These are phyloP conservation scores for Aegotheles bennettii DNA, from an alignment of 2,113 vertebrate species.

Conservation along the genomic window DNA sequence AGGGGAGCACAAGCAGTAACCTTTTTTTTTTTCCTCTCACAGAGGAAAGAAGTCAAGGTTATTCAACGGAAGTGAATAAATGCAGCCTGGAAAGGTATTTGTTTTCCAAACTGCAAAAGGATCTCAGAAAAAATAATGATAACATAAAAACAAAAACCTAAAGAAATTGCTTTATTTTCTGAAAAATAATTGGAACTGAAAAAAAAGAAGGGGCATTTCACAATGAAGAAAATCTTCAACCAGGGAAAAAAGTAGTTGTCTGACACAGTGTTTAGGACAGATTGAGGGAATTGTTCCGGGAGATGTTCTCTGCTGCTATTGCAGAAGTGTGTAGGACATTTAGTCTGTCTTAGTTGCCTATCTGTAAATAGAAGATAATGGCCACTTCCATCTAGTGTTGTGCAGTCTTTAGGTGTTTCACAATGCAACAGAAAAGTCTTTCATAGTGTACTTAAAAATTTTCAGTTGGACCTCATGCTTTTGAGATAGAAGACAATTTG, in stretches of 20 bases:
- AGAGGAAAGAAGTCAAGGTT: conserved; percentile 18
- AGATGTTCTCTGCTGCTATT: not conserved
- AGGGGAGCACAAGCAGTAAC: not conserved
- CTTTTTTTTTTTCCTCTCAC: not conserved
- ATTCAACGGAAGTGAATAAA: conserved; percentile 31
- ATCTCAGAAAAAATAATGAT: not conserved
- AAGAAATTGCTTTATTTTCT: not conserved
- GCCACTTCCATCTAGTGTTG: not conserved
- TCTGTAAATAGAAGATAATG: not conserved
- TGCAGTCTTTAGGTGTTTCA: not conserved
- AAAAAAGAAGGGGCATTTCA: not conserved
- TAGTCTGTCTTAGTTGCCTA: not conserved
- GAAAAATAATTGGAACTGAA: not conserved
- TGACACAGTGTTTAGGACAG: not conserved
- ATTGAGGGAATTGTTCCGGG: not conserved
- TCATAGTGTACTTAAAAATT: not conserved
- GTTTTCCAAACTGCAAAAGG: not conserved
- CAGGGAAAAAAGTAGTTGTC: not conserved
- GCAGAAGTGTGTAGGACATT: not conserved
- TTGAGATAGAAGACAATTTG: not conserved
- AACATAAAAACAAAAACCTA: not conserved
- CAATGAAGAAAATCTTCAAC: not conserved
- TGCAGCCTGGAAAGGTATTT: not conserved
- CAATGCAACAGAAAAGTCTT: not conserved
- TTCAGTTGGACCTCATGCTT: not conserved